These are phyloP conservation scores for Vanessa atalanta DNA, from an alignment of 1,140 invertebrate genomes.

Conservation along the genomic window DNA sequence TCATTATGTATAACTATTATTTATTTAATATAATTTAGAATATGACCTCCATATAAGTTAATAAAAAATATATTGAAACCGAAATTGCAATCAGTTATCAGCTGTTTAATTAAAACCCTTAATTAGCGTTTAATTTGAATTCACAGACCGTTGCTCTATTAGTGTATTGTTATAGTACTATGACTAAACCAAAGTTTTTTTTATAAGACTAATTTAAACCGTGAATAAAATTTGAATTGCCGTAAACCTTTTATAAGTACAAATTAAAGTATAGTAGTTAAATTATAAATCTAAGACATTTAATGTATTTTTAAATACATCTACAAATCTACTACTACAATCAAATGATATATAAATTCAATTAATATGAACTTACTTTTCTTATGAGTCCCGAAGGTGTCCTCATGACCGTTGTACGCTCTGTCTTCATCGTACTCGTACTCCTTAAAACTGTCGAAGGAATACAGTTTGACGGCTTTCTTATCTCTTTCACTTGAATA, in stretches of 20 bases:
- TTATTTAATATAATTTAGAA: background rate
- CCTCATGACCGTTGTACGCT: conserved; percentile 67
- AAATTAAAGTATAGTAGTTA: too few relatives aligned
- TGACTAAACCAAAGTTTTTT: background rate
- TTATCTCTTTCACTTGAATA: conserved; percentile 36
- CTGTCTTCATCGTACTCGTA: conserved; percentile 75
- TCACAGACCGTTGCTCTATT: background rate
- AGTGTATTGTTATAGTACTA: background rate
- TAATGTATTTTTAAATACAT: conserved; percentile 21
- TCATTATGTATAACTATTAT: background rate
- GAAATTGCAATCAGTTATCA: background rate
- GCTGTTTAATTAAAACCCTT: background rate
- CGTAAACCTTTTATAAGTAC: too few relatives aligned
- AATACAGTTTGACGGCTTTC: conserved; percentile 78
- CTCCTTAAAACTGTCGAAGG: conserved; percentile 77
- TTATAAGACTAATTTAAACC: background rate
- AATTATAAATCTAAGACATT: background rate
- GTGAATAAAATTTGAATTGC: background rate
- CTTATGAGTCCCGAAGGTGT: conserved; percentile 67
- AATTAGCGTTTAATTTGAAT: conserved; percentile 7
- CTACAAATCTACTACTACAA: conserved; percentile 17
- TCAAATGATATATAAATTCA: conserved; percentile 19
- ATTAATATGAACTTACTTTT: conserved; percentile 66
- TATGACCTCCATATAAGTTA: background rate
- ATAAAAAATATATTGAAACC: background rate